A percentile compares a stretch with the other conserved stretches of the same genome.
Evolutionary conservation across 2,888 invertebrate species (phyloP).

Genomic region (Digitonthophagus gazella): DNA sequence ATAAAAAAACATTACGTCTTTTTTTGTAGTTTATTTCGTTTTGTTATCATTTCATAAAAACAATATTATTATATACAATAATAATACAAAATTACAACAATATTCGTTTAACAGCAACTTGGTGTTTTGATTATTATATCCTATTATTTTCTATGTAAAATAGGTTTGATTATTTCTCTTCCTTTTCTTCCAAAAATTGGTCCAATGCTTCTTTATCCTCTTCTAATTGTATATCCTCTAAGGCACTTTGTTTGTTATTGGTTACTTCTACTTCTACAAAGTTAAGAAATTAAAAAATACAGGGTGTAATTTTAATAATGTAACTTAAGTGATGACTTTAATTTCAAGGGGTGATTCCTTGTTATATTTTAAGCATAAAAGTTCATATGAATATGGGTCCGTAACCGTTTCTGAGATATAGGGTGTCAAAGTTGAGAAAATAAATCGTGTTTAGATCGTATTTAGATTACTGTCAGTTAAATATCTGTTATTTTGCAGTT

Average conservation of each 20-base stretch:
- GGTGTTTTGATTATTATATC: conserved; percentile 16
- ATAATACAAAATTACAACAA: conserved; percentile 24
- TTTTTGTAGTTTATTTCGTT: neutral
- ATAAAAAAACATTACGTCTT: neutral
- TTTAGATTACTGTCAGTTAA: no score
- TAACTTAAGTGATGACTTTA: no score
- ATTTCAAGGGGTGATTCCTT: no score
- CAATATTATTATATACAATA: conserved; percentile 3
- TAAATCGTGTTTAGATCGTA: no score
- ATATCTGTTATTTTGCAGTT: no score
- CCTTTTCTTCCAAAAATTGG: conserved; percentile 57
- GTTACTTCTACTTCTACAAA: conserved; percentile 30
- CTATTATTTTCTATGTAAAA: neutral
- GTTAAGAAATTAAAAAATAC: conserved; percentile 2
- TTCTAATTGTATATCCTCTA: conserved; percentile 65
- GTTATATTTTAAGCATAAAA: no score
- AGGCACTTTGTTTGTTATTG: conserved; percentile 37
- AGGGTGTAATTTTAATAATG: no score
- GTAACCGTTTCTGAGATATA: no score
- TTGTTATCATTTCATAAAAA: conserved; percentile 26
- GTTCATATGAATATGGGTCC: no score
- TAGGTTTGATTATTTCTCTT: neutral
- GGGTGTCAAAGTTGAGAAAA: no score
- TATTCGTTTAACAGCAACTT: conserved; percentile 16
- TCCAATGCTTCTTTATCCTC: conserved; percentile 60